Evolutionary conservation across 2,797 vertebrate genomes (phyloP), one percentile per base, ranked within the genome.

Genomic region (Peromyscus eremicus): DNA sequence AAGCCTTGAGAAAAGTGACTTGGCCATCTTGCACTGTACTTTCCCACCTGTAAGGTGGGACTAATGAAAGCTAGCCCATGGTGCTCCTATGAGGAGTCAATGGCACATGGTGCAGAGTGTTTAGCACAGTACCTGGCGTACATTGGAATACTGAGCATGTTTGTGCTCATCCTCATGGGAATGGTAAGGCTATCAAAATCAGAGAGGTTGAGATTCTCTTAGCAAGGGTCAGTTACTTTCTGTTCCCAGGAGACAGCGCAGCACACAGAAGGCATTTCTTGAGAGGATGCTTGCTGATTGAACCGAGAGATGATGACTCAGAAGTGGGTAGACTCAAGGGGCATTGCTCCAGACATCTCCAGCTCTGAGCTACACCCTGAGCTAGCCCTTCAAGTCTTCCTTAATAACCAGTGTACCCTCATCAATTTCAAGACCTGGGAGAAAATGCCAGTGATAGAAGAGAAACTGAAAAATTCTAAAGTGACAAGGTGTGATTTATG

Each of bases 401-500:
- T 87, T 86, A 34, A 89, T 88, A 92, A 91, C 32, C 68, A 10
- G 0, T 40, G 57, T 49, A 21, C 57, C 79, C 43, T 37, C 13
- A 71, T 77, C 49, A 0, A 2, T 43, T 66, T 92, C 79, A 49
- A 40, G 70, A 25, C 91, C 46, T 60, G n/a, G 82, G 34, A 37
- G 23, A 52, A 71, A 81, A 95, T 12, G 29, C 91, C 91, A 29
- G 55, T 55, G 64, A 76, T n/a, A 23, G 17, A 62, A n/a, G 34
- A 96, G 57, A 85, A 32, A 79, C 21, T 64, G 13, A 60, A 71
- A 62, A 86, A 68, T 55, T 83, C n/a, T 62, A 21, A 94, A 92
- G 85, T 81, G 70, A 85, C 37, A 25, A 52, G n/a, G 14, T 57
- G 9, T 96, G 84, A 87, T 94, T 88, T 77, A 77, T 95, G 60